Percentiles rank a stretch among this genome's conserved stretches.
These are phyloP conservation scores for Hetaerina titia DNA, from an alignment of 2,888 invertebrate genomes.

Conservation along the genomic window DNA sequence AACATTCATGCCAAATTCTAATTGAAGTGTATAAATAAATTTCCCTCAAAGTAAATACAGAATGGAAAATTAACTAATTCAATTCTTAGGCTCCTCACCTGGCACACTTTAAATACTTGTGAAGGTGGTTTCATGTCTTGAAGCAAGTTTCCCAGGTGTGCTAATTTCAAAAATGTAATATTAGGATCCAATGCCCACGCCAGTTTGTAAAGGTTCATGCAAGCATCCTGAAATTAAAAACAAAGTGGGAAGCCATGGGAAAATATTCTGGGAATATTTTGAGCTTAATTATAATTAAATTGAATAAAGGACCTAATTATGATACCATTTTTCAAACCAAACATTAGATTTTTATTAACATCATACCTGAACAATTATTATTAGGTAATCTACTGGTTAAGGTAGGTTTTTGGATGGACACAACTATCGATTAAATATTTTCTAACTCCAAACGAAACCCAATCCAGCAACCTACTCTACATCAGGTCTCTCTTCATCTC, in stretches of 20 bases:
- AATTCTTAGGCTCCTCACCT: constrained; percentile 8
- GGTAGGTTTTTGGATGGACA: too few species aligned
- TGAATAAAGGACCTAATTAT: background rate
- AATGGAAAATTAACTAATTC: background rate
- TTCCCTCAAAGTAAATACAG: background rate
- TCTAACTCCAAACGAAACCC: too few species aligned
- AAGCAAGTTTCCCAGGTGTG: background rate
- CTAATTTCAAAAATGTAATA: constrained; percentile 51
- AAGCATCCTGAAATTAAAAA: constrained; percentile 32
- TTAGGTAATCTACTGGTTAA: too few species aligned
- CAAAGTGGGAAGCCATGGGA: background rate
- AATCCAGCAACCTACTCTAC: too few species aligned
- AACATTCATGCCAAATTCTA: background rate
- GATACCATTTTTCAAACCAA: background rate
- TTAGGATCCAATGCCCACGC: constrained; percentile 9
- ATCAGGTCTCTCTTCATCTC: too few species aligned
- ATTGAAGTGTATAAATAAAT: background rate
- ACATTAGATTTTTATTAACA: too few species aligned
- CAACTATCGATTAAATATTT: too few species aligned
- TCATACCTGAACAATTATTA: background rate
- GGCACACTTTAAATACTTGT: constrained; percentile 1
- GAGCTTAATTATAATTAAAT: background rate
- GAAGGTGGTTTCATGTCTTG: constrained; percentile 32
- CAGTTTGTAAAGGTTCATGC: constrained; percentile 7
- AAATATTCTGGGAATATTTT: too few species aligned